Base-by-base conservation (phyloP, 35 echinoderm and acorn worm species). In the Holothuria glaberrima region DNA sequence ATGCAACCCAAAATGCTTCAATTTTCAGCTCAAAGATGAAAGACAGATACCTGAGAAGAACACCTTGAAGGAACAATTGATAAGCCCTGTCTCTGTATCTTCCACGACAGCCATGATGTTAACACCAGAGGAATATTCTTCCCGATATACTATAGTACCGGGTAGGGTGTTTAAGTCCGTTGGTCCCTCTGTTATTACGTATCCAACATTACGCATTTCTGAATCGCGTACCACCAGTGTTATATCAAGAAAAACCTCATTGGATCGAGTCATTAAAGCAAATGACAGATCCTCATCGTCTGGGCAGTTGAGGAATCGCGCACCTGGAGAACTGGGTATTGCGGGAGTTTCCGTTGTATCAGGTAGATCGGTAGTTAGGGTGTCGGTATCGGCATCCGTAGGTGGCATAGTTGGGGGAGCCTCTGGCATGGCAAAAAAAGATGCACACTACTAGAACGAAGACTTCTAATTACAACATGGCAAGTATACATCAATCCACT, bases 1-100 rank as follows among this genome's bases (percentile, higher is more conserved):
- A 45, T 75, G 33, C 34, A 34, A 34, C 71, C 29, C 71, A 75
- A 48, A 75, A 75, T 20, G 44, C 66, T 27, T 75, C 44, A 75
- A 75, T 10, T 35, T 69, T 46, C 12, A 81, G 48, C 44, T 50
- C 25, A 57, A 27, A 3, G 48, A 82, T 21, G 48, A 57, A 60
- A 60, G 57, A 57, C 9, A 26, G 20, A 18, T 82, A 82, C 79
- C 79, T 82, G 79, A 57, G 79, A 82, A 82, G 57, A 82, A 82
- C 6, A 82, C 79, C 19, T 21, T 82, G 57, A 82, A 82, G 19
- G 79, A 56, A 14, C 79, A 82, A 30, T 82, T 48, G 7, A 82
- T 48, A 20, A 82, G 48, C 12, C 79, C 79, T 21, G 36, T 82
- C 4, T 56, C 79, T 28, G 79, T 21, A 82, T 82, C 79, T 29